Conservation (phyloP, 2,888 invertebrate species). For the Tipula unca region DNA sequence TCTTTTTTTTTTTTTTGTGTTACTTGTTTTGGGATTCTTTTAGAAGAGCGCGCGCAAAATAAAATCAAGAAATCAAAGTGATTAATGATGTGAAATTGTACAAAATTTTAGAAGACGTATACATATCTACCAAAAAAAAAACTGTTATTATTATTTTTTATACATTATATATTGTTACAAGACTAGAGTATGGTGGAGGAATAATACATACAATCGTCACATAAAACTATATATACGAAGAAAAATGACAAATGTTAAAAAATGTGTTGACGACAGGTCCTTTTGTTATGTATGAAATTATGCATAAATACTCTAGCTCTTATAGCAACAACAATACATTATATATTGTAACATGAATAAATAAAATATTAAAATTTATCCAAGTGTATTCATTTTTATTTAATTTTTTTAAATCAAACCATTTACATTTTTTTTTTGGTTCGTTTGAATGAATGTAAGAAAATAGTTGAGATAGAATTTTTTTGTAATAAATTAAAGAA, state of each 20-base stretch:
- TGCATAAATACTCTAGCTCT: not conserved
- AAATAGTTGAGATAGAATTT: not conserved
- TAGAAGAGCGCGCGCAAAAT: not conserved
- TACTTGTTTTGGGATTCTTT: not conserved
- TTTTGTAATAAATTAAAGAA: not conserved
- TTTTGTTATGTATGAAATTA: slow-evolving; percentile 15
- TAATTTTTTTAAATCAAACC: not conserved
- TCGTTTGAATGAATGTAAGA: not conserved
- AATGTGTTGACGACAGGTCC: slow-evolving; percentile 27
- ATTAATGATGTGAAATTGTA: not conserved
- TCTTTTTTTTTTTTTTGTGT: not conserved
- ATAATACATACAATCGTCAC: not conserved
- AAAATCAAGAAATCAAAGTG: not conserved
- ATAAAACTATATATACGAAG: not conserved
- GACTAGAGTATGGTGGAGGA: not conserved
- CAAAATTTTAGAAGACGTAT: not conserved
- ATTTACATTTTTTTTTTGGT: not conserved
- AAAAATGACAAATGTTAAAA: slow-evolving; percentile 27
- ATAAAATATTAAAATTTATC: not conserved
- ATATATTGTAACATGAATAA: not conserved
- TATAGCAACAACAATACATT: not conserved
- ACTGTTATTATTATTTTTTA: not conserved
- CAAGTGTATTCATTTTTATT: slow-evolving; percentile 2
- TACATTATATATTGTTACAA: not conserved
- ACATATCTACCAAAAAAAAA: too few relatives aligned